phyloP scores from a whole-genome alignment of 2,797 vertebrate species.

The Cryptoprocta ferox region DNA sequence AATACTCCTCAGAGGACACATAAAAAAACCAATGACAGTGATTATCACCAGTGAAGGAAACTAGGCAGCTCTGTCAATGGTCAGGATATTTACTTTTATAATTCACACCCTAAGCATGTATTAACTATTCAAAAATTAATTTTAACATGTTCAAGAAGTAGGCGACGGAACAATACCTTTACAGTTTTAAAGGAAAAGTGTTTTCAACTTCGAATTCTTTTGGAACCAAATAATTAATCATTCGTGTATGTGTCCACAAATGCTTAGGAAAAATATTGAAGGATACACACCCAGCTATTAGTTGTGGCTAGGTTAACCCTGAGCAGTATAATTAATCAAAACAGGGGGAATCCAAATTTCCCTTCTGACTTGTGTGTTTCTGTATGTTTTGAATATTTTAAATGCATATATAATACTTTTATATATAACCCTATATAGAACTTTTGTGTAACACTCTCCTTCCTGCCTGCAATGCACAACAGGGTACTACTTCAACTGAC shows the following conservation, averaged over 20 bases:
- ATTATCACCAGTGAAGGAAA: background rate
- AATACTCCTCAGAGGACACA: background rate
- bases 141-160: background rate
- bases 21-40: background rate
- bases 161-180: background rate
- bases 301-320: background rate
- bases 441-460: background rate
- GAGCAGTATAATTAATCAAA: background rate
- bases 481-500: background rate
- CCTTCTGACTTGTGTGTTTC: background rate
- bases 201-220: conserved; percentile 11
- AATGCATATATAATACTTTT: background rate
- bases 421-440: no score
- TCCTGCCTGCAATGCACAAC: background rate
- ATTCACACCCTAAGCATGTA: background rate
- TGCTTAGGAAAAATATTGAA: background rate
- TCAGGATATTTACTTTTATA: background rate
- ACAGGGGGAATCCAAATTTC: background rate
- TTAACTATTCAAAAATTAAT: background rate
- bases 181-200: background rate
- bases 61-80: background rate
- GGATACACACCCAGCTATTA: background rate
- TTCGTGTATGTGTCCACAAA: background rate
- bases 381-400: conserved; percentile 25
- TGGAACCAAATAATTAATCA: conserved; percentile 8